Percentiles rank a stretch among this genome's conserved stretches.
Conservation (phyloP, 2,113 vertebrate genomes). For the Cyprinus carpio region DNA sequence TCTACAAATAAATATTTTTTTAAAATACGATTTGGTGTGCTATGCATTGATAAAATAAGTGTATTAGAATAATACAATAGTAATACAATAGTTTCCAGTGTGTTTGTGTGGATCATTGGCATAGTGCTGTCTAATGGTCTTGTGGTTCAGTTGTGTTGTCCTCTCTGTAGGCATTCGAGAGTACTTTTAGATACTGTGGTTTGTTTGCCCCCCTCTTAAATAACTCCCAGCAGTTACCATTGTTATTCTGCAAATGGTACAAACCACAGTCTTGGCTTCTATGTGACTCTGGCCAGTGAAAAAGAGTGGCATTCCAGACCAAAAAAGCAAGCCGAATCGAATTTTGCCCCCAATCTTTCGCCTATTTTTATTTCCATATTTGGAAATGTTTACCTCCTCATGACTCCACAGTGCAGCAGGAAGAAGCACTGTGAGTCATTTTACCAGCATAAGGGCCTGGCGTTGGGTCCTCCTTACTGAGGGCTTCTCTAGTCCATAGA, state of each 20-base stretch:
- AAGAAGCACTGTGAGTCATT: slow-evolving; percentile 78
- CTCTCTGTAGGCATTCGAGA: not conserved
- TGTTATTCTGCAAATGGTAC: slow-evolving; percentile 70
- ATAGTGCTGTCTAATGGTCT: not conserved
- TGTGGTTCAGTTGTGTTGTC: not conserved
- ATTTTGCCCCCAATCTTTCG: slow-evolving; percentile 83
- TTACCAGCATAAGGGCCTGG: slow-evolving; percentile 70
- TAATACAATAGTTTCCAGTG: not conserved
- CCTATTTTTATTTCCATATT: slow-evolving; percentile 91
- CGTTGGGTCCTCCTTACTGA: slow-evolving; percentile 63
- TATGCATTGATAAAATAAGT: not conserved
- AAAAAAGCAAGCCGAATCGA: slow-evolving; percentile 81
- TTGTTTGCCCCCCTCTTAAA: slow-evolving; percentile 54
- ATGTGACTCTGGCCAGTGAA: slow-evolving; percentile 71
- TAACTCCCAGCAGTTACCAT: slow-evolving; percentile 64
- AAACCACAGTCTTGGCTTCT: slow-evolving; percentile 71
- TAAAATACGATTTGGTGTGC: not conserved
- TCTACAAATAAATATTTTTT: not conserved
- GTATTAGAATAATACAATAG: not conserved
- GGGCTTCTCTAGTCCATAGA: slow-evolving; percentile 59
- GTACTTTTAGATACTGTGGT: slow-evolving; percentile 32
- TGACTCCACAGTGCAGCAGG: slow-evolving; percentile 81
- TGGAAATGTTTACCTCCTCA: slow-evolving; percentile 99
- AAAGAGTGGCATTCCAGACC: slow-evolving; percentile 75
- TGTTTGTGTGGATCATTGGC: not conserved